These are phyloP conservation scores for Stratiomys singularior DNA, from an alignment of 2,888 invertebrate genomes.

Conservation along the genomic window DNA sequence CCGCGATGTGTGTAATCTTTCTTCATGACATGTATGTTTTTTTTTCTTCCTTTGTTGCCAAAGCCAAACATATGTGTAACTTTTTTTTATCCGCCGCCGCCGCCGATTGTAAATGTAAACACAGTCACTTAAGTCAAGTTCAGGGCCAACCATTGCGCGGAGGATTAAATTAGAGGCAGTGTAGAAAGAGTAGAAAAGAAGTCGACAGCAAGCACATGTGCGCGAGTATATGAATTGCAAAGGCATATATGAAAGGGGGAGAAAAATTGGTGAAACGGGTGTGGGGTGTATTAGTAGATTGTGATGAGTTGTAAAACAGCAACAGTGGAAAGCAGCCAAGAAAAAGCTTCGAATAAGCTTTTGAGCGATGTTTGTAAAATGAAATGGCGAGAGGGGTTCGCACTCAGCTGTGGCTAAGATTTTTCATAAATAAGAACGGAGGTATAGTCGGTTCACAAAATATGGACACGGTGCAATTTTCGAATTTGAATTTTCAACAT, in stretches of 20 bases:
- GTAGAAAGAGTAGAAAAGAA: constrained; percentile 8
- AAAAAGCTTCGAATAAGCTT: background rate
- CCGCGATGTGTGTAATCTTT: constrained; percentile 1
- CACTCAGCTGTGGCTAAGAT: too few species aligned
- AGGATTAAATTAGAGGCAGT: constrained; percentile 45
- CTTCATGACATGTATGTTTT: background rate
- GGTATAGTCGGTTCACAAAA: too few species aligned
- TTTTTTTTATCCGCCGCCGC: constrained; percentile 22
- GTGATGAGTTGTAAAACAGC: background rate
- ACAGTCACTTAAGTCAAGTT: constrained; percentile 42
- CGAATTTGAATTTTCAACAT: too few species aligned
- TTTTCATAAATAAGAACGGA: too few species aligned
- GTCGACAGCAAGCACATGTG: background rate
- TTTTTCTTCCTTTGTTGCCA: background rate
- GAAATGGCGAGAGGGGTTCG: constrained; percentile 1
- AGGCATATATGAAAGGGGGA: background rate
- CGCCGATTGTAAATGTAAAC: constrained; percentile 43
- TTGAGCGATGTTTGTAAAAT: background rate
- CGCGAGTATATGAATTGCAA: background rate
- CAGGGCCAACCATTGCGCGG: constrained; percentile 46
- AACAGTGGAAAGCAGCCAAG: background rate
- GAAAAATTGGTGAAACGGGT: background rate
- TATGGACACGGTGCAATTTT: too few species aligned
- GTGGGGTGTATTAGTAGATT: background rate
- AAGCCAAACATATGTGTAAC: constrained; percentile 40